Conservation (phyloP, 2,797 vertebrate species). For the Acipenser oxyrinchus region DNA sequence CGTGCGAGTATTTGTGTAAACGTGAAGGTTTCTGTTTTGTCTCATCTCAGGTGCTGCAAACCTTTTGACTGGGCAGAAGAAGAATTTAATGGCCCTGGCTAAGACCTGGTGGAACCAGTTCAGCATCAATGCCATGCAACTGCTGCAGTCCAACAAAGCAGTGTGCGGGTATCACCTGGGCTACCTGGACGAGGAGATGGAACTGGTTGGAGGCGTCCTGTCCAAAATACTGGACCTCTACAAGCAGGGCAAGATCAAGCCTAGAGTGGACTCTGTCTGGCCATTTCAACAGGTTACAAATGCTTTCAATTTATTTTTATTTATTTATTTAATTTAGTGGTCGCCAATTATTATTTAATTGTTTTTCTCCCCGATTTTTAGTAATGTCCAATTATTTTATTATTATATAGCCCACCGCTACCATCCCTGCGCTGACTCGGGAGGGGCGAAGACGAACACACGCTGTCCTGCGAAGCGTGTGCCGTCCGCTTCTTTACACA, state of each 20-base stretch:
- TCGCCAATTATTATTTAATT: no score
- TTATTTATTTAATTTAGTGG: no score
- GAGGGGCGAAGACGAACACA: no score
- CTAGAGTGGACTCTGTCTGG: constrained; percentile 86
- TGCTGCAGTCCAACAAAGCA: constrained; percentile 82
- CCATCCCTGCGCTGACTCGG: no score
- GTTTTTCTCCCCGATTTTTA: no score
- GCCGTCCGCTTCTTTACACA: no score
- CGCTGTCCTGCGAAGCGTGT: no score
- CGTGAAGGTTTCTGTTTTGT: no score
- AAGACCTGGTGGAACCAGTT: constrained; percentile 98
- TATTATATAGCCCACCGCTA: no score
- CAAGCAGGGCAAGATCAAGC: constrained; percentile 82
- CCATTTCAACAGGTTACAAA: constrained; percentile 83
- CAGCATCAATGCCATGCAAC: constrained; percentile 82
- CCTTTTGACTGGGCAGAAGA: constrained; percentile 85
- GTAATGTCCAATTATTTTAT: no score
- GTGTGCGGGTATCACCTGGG: constrained; percentile 87
- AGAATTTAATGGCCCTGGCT: constrained; percentile 83
- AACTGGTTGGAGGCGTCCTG: constrained; percentile 67
- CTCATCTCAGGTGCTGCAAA: constrained; percentile 71
- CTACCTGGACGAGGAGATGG: constrained; percentile 70
- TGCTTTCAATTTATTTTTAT: no score
- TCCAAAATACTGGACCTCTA: constrained; percentile 70
- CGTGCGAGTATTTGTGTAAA: no score